A percentile compares a stretch with the other conserved stretches of the same genome.
Evolutionary conservation across 2,113 vertebrate genomes (phyloP).

Genomic region (Dromiciops gliroides): DNA sequence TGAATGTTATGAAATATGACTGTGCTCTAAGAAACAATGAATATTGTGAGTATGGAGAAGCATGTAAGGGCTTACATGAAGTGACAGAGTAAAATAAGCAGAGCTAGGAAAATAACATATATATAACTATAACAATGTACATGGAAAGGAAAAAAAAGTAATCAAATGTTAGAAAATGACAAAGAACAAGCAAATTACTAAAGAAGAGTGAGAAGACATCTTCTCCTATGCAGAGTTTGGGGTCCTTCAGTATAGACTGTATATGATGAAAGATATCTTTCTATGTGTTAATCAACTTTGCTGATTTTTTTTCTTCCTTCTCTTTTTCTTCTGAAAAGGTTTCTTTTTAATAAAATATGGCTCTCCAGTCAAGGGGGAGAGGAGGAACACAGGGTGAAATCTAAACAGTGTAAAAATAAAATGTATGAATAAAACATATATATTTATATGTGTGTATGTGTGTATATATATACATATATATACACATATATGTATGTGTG

Average conservation of each 20-base stretch:
- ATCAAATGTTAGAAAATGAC: background rate
- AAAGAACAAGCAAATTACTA: background rate
- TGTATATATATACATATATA: too few relatives aligned
- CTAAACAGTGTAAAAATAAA: background rate
- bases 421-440: too few relatives aligned
- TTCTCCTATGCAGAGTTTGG: background rate
- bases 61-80: background rate
- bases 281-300: background rate
- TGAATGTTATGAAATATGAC: background rate
- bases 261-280: background rate
- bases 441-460: too few relatives aligned
- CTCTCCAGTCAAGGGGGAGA: too few relatives aligned
- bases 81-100: background rate
- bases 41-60: background rate
- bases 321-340: background rate
- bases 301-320: background rate
- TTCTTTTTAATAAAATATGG: background rate
- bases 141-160: background rate
- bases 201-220: background rate
- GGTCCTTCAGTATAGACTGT: background rate
- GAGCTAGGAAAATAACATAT: background rate
- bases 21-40: background rate
- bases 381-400: background rate
- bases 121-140: background rate
- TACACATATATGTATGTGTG: too few relatives aligned